Evolutionary conservation across 1,140 invertebrate species (phyloP), one percentile per base, ranked within the genome.

Genomic region (Melitaea cinxia): DNA sequence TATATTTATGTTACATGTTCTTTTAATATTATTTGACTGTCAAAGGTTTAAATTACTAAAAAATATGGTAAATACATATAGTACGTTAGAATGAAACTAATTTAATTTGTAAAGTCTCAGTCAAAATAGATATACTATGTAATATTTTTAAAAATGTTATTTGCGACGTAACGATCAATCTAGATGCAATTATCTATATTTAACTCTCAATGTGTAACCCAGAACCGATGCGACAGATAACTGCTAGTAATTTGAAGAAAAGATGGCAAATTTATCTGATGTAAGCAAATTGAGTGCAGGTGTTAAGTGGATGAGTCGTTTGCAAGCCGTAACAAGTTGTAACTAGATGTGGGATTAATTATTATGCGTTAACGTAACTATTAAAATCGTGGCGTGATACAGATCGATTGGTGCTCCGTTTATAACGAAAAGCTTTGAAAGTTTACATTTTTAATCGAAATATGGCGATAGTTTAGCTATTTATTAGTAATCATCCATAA

Each of bases 331-430:
- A 37, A 37, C 12, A 12, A 2, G 35, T 37, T 37, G 24, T n/a
- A n/a, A 1, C 28, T 53, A 15, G 9, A 33, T 14, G 10, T 26
- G 15, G 23, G 52, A 54, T 35, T 58, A 47, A 65, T 58, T 58
- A 65, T 58, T 42, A 65, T 28, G 54, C 33, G 35, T 58, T 45
- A 58, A 53, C 53, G 53, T 33, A 65, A 65, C 35, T 53, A 58
- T 58, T 53, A 45, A 26, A 50, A 57, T 52, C 54, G 54, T 58
- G 54, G 53, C 23, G n/a, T 5, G 26, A 39, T 54, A 54, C n/a
- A 28, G 10, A 35, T 54, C 50, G 17, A 35, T 35, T n/a, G 12
- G 33, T n/a, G 35, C 35, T 37, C n/a, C 5, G 35, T 37, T 37
- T 37, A 1, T 26, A 6, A 26, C 24, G 6, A 26, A 6, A 26